Conservation (phyloP, 2,888 invertebrate genomes). For the Camponotus fellah region DNA sequence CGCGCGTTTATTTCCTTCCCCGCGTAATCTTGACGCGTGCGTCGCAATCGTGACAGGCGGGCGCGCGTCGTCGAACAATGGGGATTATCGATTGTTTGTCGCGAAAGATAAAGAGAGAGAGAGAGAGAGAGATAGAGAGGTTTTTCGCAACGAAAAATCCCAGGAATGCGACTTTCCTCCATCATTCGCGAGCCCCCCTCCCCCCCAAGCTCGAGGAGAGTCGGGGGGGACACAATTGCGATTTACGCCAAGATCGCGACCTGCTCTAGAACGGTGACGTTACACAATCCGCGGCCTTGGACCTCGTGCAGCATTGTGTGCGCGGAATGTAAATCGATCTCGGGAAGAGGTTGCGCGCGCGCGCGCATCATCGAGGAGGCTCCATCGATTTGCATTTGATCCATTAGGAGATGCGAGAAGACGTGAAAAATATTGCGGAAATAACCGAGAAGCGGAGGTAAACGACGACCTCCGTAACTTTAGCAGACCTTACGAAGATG, state of each 20-base stretch:
- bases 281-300: slow-evolving; percentile 73
- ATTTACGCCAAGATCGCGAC: slow-evolving; percentile 38
- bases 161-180: neutral
- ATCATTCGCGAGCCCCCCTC: no score
- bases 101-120: neutral
- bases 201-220: no score
- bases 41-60: no score
- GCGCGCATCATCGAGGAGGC: neutral
- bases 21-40: slow-evolving; percentile 4
- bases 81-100: no score
- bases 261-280: slow-evolving; percentile 41
- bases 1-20: neutral
- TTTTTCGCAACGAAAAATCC: neutral
- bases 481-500: neutral
- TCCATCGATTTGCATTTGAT: slow-evolving; percentile 2
- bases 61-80: neutral
- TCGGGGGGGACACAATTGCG: slow-evolving; percentile 52
- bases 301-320: slow-evolving; percentile 36
- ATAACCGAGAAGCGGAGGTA: no score
- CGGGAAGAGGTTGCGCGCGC: neutral
- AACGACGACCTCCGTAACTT: neutral
- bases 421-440: neutral
- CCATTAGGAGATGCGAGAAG: neutral
- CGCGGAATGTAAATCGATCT: slow-evolving; percentile 50
- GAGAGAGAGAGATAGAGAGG: no score